Evolutionary conservation across 2,888 invertebrate genomes (phyloP).

Genomic region (Pterostichus madidus): DNA sequence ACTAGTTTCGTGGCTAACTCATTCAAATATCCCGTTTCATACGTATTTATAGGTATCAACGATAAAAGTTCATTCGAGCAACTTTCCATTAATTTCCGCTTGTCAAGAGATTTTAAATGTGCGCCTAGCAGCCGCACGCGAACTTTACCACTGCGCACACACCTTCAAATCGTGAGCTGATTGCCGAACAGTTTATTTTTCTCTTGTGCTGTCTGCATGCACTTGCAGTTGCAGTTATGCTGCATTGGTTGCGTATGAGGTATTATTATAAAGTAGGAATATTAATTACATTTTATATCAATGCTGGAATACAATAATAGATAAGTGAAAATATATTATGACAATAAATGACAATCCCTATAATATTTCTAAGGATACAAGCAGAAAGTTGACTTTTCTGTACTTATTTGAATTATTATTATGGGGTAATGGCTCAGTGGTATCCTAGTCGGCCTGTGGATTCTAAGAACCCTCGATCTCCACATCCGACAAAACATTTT

Average conservation of each 20-base stretch:
- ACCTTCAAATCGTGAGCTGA: constrained; percentile 1
- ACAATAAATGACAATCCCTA: too few relatives aligned
- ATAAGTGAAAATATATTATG: too few relatives aligned
- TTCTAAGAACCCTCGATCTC: too few relatives aligned
- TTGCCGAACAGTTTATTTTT: not conserved
- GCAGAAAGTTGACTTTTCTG: too few relatives aligned
- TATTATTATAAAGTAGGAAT: too few relatives aligned
- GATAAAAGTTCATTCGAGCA: constrained; percentile 57
- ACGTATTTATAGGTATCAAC: constrained; percentile 54
- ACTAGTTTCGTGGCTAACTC: constrained; percentile 49
- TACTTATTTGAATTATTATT: too few relatives aligned
- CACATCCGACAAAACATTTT: too few relatives aligned
- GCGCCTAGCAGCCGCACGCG: constrained; percentile 13
- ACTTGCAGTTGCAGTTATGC: constrained; percentile 21
- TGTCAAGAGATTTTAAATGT: constrained; percentile 60
- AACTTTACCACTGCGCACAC: not conserved
- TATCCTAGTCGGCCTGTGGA: too few relatives aligned
- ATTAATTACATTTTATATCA: too few relatives aligned
- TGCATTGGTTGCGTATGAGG: not conserved
- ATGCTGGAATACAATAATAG: too few relatives aligned
- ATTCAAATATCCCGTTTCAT: constrained; percentile 19
- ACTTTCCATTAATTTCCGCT: constrained; percentile 62
- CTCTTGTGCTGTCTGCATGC: not conserved
- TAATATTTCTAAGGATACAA: too few relatives aligned
- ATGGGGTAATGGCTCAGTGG: too few relatives aligned